A percentile compares a stretch with the other conserved stretches of the same genome.
Evolutionary conservation across 2,113 vertebrate species (phyloP).

Genomic region (Cephalophus harveyi): DNA sequence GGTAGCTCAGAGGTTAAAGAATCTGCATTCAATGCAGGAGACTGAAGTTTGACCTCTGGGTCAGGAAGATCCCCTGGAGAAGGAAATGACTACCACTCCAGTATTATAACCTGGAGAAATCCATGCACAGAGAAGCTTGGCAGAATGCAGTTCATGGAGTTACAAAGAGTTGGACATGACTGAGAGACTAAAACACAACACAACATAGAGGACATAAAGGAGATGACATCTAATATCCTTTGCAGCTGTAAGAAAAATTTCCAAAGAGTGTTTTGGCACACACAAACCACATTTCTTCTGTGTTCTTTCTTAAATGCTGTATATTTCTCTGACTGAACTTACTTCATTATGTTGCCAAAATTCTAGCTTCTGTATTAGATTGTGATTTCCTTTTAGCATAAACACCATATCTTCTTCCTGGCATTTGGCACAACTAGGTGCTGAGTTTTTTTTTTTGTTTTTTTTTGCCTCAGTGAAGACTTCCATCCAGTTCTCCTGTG

Average conservation of each 20-base stretch:
- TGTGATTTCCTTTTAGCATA: neutral
- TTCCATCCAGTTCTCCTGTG: conserved; percentile 14
- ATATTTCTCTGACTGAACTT: neutral
- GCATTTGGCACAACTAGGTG: neutral
- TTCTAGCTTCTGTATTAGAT: neutral
- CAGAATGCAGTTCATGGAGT: neutral
- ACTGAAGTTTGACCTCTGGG: neutral
- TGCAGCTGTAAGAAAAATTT: neutral
- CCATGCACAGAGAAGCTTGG: neutral
- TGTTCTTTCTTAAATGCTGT: neutral
- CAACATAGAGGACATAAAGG: neutral
- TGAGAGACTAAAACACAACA: neutral
- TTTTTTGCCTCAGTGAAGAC: neutral
- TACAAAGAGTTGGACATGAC: neutral
- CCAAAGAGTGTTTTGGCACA: neutral
- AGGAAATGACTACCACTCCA: neutral
- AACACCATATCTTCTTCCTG: conserved; percentile 8
- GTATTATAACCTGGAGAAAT: neutral
- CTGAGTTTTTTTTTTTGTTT: neutral
- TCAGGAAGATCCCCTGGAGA: neutral
- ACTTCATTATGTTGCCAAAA: neutral
- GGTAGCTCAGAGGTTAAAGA: neutral
- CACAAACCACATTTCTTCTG: neutral
- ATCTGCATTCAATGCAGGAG: neutral
- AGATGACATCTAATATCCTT: neutral